Conservation (phyloP, 2,888 invertebrate genomes). For the Calliscelio sp. region DNA sequence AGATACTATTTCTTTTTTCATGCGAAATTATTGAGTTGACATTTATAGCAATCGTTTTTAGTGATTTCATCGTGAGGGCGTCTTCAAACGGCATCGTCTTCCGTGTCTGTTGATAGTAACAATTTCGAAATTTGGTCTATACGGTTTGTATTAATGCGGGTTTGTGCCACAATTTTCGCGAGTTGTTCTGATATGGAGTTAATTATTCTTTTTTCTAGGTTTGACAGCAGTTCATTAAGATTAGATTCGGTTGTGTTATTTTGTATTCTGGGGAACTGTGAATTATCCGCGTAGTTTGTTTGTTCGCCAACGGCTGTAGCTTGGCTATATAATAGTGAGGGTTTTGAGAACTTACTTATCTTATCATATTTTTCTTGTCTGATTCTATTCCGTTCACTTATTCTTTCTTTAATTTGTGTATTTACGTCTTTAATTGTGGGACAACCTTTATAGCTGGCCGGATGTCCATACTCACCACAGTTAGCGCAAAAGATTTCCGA, state of each 20-base stretch:
- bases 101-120: not conserved
- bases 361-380: not conserved
- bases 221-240: not conserved
- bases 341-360: conserved; percentile 3
- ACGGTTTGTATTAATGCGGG: not conserved
- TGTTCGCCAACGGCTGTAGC: not conserved
- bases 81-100: not conserved
- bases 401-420: conserved; percentile 26
- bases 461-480: conserved; percentile 49
- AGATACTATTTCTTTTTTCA: conserved; percentile 17
- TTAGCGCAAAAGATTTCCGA: conserved; percentile 39
- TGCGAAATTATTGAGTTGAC: conserved; percentile 62
- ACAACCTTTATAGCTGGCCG: conserved; percentile 70
- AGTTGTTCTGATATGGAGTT: not conserved
- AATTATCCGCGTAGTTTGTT: not conserved
- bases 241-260: not conserved
- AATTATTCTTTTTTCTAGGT: conserved; percentile 1
- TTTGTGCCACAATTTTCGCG: not conserved
- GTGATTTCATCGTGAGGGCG: not conserved
- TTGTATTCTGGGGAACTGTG: no score
- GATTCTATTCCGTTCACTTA: conserved; percentile 10
- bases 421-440: conserved; percentile 31
- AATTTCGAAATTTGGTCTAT: not conserved
- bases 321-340: conserved; percentile 1
- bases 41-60: conserved; percentile 53